Evolutionary conservation across 2,797 vertebrate genomes (phyloP).

Genomic region (Amniataba percoides): DNA sequence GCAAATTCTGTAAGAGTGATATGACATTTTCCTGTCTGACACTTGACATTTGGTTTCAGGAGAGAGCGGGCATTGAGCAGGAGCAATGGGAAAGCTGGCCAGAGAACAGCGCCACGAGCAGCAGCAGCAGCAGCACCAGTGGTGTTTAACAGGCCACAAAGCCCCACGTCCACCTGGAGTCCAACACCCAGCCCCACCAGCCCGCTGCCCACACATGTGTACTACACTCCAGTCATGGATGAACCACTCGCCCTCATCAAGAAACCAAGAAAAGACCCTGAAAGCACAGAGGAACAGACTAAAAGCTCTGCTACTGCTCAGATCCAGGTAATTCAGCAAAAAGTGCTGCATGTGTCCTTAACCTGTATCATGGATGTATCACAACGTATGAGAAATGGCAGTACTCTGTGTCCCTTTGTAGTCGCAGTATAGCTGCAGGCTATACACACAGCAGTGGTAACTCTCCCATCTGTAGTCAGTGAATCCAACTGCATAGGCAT

Average conservation of each 20-base stretch:
- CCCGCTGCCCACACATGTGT: slow-evolving; percentile 77
- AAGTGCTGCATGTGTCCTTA: neutral
- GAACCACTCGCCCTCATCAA: slow-evolving; percentile 88
- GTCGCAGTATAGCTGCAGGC: slow-evolving; percentile 70
- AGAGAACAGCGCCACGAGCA: slow-evolving; percentile 65
- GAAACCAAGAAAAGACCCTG: slow-evolving; percentile 82
- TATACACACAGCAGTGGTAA: slow-evolving; percentile 58
- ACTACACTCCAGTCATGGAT: slow-evolving; percentile 83
- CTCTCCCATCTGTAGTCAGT: slow-evolving; percentile 60
- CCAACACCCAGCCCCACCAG: slow-evolving; percentile 81
- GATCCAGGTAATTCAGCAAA: slow-evolving; percentile 80
- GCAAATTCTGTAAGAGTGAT: neutral
- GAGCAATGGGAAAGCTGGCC: slow-evolving; percentile 64
- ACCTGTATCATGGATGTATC: neutral
- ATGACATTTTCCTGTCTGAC: neutral
- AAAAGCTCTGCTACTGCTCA: slow-evolving; percentile 67
- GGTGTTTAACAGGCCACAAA: slow-evolving; percentile 73
- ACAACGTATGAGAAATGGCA: slow-evolving; percentile 10
- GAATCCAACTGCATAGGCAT: slow-evolving; percentile 58
- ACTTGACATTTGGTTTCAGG: slow-evolving; percentile 63
- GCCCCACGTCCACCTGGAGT: slow-evolving; percentile 83
- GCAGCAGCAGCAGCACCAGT: slow-evolving; percentile 32
- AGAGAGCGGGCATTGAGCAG: slow-evolving; percentile 82
- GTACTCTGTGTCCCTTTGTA: slow-evolving; percentile 50
- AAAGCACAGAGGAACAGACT: slow-evolving; percentile 71